Evolutionary conservation across 2,888 invertebrate genomes (phyloP).

Genomic region (Diploptera punctata): DNA sequence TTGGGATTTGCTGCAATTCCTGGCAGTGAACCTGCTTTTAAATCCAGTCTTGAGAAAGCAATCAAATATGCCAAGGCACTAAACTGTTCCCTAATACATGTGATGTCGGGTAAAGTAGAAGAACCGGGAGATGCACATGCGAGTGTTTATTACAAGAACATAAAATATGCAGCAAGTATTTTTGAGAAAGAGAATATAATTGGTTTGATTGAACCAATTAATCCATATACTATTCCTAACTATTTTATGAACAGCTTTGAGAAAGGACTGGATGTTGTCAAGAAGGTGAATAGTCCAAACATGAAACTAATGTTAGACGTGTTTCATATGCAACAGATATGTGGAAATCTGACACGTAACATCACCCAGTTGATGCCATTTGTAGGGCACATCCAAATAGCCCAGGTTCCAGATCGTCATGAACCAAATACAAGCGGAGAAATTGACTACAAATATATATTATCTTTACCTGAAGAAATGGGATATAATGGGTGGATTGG

Average conservation of each 20-base stretch:
- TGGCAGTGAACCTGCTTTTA: conserved; percentile 75
- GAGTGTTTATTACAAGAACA: conserved; percentile 74
- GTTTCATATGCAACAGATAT: conserved; percentile 90
- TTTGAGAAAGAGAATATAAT: conserved; percentile 73
- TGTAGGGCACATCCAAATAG: conserved; percentile 74
- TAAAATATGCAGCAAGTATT: conserved; percentile 73
- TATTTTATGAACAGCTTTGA: conserved; percentile 85
- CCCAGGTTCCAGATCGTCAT: conserved; percentile 88
- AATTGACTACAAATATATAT: conserved; percentile 82
- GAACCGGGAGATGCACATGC: conserved; percentile 62
- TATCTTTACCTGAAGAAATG: conserved; percentile 67
- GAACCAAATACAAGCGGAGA: conserved; percentile 89
- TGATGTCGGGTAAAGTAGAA: conserved; percentile 83
- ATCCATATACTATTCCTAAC: conserved; percentile 79
- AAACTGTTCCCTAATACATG: conserved; percentile 81
- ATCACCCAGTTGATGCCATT: conserved; percentile 72
- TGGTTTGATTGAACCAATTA: conserved; percentile 93
- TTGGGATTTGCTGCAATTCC: conserved; percentile 85
- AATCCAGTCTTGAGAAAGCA: conserved; percentile 70
- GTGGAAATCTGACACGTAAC: conserved; percentile 80
- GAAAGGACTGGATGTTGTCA: conserved; percentile 76
- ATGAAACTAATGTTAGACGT: conserved; percentile 85
- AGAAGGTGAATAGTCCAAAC: conserved; percentile 76
- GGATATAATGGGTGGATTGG: conserved; percentile 88
- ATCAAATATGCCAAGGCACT: conserved; percentile 82